Evolutionary conservation across 2,888 invertebrate genomes (phyloP).

Genomic region (Acrobasis repandana): DNA sequence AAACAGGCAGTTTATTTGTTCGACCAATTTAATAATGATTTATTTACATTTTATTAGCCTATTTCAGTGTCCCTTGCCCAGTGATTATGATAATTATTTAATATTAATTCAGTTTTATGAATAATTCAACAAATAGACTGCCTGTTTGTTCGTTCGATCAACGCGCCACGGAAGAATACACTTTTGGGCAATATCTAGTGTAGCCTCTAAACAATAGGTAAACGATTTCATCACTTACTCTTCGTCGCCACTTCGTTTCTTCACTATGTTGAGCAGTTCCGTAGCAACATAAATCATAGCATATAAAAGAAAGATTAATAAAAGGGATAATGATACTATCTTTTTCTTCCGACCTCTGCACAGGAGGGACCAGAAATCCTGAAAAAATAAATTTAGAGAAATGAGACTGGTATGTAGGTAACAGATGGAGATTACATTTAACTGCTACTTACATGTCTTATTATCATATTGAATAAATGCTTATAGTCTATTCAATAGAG

Average conservation of each 20-base stretch:
- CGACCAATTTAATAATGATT: too few species aligned
- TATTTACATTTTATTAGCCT: too few species aligned
- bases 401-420: not conserved
- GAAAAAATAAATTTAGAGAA: slow-evolving; percentile 33
- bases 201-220: not conserved
- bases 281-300: slow-evolving; percentile 71
- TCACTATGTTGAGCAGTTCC: slow-evolving; percentile 64
- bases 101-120: too few species aligned
- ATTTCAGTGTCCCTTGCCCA: too few species aligned
- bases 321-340: slow-evolving; percentile 54
- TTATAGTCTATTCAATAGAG: not conserved
- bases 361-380: slow-evolving; percentile 64
- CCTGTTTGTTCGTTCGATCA: too few species aligned
- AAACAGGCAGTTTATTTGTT: too few species aligned
- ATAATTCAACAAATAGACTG: too few species aligned
- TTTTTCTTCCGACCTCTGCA: slow-evolving; percentile 75
- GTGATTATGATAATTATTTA: too few species aligned
- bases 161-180: too few species aligned
- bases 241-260: slow-evolving; percentile 37
- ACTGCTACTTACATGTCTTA: slow-evolving; percentile 1
- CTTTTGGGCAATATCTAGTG: too few species aligned
- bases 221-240: slow-evolving; percentile 1
- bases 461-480: not conserved
- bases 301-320: slow-evolving; percentile 65
- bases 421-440: not conserved